Evolutionary conservation across 2,888 invertebrate genomes (phyloP).

Genomic region (Nudaria mundana): DNA sequence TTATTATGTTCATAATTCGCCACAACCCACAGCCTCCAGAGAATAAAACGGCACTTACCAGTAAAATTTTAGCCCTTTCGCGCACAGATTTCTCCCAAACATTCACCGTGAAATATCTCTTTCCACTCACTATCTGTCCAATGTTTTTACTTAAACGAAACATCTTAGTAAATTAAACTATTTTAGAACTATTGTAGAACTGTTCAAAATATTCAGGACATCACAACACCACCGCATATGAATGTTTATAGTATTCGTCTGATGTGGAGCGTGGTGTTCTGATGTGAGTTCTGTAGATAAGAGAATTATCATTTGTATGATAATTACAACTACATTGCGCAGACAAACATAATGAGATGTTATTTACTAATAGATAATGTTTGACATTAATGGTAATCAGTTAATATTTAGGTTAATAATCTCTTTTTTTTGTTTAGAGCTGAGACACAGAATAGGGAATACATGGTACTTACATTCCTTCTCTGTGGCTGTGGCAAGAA

Average conservation of each 20-base stretch:
- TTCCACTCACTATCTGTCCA: conserved; percentile 40
- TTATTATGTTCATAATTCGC: no score
- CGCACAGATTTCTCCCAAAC: conserved; percentile 43
- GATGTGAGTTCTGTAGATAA: conserved; percentile 22
- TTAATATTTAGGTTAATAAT: no score
- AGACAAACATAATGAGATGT: conserved; percentile 2
- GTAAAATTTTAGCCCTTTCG: conserved; percentile 16
- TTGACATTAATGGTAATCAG: no score
- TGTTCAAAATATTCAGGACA: conserved; percentile 11
- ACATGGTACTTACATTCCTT: no score
- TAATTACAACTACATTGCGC: conserved; percentile 4
- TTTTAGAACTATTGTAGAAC: conserved; percentile 1
- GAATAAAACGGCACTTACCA: no score
- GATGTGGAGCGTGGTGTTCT: no score
- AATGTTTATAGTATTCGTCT: no score
- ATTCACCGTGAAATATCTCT: conserved; percentile 49
- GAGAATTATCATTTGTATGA: conserved; percentile 1
- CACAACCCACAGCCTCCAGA: no score
- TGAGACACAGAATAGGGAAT: no score
- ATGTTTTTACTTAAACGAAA: conserved; percentile 43
- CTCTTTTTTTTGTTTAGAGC: no score
- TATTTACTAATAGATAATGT: no score
- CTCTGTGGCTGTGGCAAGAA: no score
- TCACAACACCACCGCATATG: conserved; percentile 18
- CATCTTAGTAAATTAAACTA: conserved; percentile 38